Conservation (phyloP, 30 jellyfish, hydroid and myxozoan genomes). For the Hydractinia symbiolongicarpus region DNA sequence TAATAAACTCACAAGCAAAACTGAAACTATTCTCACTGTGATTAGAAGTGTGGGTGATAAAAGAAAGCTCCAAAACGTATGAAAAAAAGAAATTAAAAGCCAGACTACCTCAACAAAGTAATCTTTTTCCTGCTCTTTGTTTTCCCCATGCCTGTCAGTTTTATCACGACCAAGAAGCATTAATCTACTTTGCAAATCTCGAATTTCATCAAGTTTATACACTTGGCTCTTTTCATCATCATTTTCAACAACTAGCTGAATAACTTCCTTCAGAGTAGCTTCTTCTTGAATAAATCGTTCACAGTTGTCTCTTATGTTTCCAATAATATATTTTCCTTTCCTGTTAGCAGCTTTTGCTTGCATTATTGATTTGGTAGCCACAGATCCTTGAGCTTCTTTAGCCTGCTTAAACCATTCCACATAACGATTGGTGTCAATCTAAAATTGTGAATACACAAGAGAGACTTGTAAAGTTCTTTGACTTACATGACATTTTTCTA, state of each 20-base stretch:
- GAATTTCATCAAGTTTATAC: constrained; percentile 38
- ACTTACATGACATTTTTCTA: too few species aligned
- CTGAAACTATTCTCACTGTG: background rate
- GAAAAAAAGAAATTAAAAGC: background rate
- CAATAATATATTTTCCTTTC: constrained; percentile 48
- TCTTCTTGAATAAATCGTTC: constrained; percentile 5
- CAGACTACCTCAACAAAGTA: constrained; percentile 45
- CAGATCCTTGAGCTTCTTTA: constrained; percentile 58
- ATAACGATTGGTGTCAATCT: constrained; percentile 44
- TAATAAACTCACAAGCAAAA: background rate
- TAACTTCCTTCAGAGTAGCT: background rate
- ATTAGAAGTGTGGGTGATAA: background rate
- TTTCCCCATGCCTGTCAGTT: background rate
- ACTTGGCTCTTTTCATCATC: background rate
- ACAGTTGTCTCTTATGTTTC: background rate
- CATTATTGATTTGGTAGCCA: constrained; percentile 56
- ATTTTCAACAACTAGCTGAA: background rate
- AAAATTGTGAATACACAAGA: background rate
- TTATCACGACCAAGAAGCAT: constrained; percentile 53
- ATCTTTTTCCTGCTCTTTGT: constrained; percentile 28
- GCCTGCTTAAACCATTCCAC: constrained; percentile 66
- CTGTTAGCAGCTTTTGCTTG: constrained; percentile 59
- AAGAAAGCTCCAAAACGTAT: background rate
- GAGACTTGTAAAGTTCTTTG: too few species aligned
- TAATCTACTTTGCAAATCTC: constrained; percentile 60